These are phyloP conservation scores for Polia nebulosa DNA, from an alignment of 2,888 invertebrate genomes.

Conservation along the genomic window DNA sequence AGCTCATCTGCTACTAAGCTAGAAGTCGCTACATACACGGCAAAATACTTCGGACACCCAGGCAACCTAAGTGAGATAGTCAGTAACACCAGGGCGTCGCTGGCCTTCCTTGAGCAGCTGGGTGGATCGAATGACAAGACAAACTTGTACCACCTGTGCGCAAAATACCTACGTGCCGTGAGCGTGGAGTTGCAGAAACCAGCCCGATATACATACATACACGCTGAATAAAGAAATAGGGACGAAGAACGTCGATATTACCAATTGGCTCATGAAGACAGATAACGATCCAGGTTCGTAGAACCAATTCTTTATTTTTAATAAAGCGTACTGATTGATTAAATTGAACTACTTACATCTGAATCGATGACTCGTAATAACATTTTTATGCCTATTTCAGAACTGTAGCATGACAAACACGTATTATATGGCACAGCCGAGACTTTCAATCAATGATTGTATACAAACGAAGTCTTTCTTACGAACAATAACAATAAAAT, in stretches of 20 bases:
- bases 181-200: no score
- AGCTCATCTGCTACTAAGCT: no score
- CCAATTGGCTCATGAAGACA: conserved; percentile 13
- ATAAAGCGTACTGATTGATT: conserved; percentile 28
- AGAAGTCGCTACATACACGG: no score
- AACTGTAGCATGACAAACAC: conserved; percentile 37
- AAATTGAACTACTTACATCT: conserved; percentile 14
- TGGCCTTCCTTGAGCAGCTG: no score
- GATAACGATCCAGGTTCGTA: conserved; percentile 23
- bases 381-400: conserved; percentile 12
- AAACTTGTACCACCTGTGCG: no score
- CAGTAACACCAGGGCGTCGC: no score
- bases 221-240: conserved; percentile 8
- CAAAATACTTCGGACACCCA: no score
- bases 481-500: conserved; percentile 51
- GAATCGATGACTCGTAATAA: conserved; percentile 29
- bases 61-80: no score
- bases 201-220: no score
- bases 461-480: conserved; percentile 52
- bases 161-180: no score
- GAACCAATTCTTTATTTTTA: conserved; percentile 22
- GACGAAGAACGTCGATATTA: background rate
- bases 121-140: no score
- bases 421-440: conserved; percentile 6
- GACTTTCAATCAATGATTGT: conserved; percentile 42